Evolutionary conservation across 1,140 invertebrate species (phyloP), one percentile per base, ranked within the genome.

Genomic region (Trigoniulus corallinus): DNA sequence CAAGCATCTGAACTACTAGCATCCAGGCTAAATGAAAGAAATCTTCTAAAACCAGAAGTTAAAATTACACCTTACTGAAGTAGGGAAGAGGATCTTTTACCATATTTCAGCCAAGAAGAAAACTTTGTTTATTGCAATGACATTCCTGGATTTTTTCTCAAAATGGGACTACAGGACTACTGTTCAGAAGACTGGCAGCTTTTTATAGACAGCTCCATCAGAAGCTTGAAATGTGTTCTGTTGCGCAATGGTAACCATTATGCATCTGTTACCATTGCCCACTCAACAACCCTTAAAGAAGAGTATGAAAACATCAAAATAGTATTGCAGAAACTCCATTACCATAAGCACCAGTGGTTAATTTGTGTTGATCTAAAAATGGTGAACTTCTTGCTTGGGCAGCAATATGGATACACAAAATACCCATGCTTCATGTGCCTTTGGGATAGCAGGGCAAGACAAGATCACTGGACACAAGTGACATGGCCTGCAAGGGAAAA

Each of bases 351-450:
- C n/a, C n/a, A n/a, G n/a, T n/a, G n/a, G n/a, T n/a, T n/a, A n/a
- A n/a, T n/a, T n/a, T n/a, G n/a, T 57, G 55, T 57, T 46, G 55
- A 52, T 34, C 51, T 56, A 29, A 54, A 41, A 50, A 53, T 54
- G 47, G 41, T 49, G 24, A 24, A 51, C 46, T 4, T 52, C 51
- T 29, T 54, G 50, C 22, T 57, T 15, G 53, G 53, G 15, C 50
- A 57, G 27, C 56, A 60, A 37, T 4, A 15, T 12, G 56, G 54
- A 20, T 60, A 39, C 39, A 59, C 51, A 29, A 58, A 60, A 40
- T 51, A 51, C 42, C 57, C 34, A 1, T 60, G 58, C 22, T 58
- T 56, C 53, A 29, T 61, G 10, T 61, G 56, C 37, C 46, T 50
- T 47, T 57, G 57, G 56, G 59, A 61, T 44, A 54, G 57, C 45